phyloP scores from a whole-genome alignment of 2,888 invertebrate genomes.

The Serrognathus titanus region DNA sequence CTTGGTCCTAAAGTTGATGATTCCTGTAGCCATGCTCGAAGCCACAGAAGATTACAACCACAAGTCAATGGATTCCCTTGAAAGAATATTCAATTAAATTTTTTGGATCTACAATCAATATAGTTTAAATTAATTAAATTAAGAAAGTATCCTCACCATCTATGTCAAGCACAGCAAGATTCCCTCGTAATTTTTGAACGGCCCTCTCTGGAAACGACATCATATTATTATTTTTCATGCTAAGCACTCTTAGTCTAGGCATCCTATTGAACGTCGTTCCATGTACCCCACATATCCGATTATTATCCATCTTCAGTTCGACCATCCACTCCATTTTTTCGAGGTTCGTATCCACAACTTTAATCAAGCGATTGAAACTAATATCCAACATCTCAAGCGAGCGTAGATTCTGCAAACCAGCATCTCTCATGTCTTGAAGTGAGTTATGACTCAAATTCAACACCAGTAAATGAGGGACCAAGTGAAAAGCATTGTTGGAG shows the following conservation, averaged over 20 bases:
- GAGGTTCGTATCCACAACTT: constrained; percentile 62
- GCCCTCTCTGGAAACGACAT: constrained; percentile 69
- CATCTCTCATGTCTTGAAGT: constrained; percentile 68
- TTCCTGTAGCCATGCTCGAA: constrained; percentile 78
- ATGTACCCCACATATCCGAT: constrained; percentile 75
- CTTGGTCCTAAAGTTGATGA: constrained; percentile 71
- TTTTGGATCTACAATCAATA: too few relatives aligned
- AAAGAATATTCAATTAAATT: constrained; percentile 16
- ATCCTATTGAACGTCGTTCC: constrained; percentile 80
- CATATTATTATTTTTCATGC: constrained; percentile 73
- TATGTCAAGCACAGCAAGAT: constrained; percentile 78
- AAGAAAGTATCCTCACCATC: constrained; percentile 60
- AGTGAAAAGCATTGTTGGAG: constrained; percentile 70
- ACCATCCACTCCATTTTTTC: constrained; percentile 82
- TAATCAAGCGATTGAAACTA: constrained; percentile 72
- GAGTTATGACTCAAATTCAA: constrained; percentile 82
- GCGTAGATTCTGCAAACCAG: constrained; percentile 68
- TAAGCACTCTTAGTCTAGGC: constrained; percentile 78
- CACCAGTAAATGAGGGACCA: constrained; percentile 73
- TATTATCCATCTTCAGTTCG: constrained; percentile 81
- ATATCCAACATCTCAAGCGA: constrained; percentile 83
- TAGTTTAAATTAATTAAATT: too few relatives aligned
- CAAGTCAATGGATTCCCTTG: constrained; percentile 81
- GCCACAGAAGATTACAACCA: constrained; percentile 78
- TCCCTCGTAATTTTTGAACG: constrained; percentile 72